phyloP scores from a whole-genome alignment of 2,797 vertebrate genomes.

The Epinephelus coioides region DNA sequence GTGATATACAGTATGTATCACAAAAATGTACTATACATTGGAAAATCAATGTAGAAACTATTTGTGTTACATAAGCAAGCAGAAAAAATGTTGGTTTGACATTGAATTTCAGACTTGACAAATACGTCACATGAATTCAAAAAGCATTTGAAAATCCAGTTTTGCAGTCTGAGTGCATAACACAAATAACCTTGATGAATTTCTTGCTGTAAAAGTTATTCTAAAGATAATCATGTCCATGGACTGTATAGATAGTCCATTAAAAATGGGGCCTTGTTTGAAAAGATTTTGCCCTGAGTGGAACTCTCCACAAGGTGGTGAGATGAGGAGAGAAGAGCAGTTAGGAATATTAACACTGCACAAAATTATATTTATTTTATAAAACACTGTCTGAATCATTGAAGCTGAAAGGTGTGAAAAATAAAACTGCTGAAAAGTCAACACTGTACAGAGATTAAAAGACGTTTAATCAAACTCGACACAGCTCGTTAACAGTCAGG shows the following conservation, averaged over 20 bases:
- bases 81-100: too few species aligned
- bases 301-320: too few species aligned
- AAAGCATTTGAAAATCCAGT: not conserved
- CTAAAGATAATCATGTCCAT: not conserved
- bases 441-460: constrained; percentile 24
- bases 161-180: not conserved
- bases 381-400: not conserved
- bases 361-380: not conserved
- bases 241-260: not conserved
- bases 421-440: constrained; percentile 11
- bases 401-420: not conserved
- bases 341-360: not conserved
- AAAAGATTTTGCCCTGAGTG: not conserved
- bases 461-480: constrained; percentile 47
- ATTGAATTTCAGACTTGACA: not conserved
- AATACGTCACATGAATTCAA: not conserved
- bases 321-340: not conserved
- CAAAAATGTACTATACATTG: too few species aligned
- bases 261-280: not conserved
- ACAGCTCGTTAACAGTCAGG: constrained; percentile 46
- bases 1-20: not conserved
- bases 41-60: not conserved
- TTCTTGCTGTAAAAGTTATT: not conserved
- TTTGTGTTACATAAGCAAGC: not conserved
- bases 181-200: not conserved